Percentiles rank a stretch among this genome's conserved stretches.
Evolutionary conservation across 2,797 vertebrate genomes (phyloP).

Genomic region (Premnoplex brunnescens): DNA sequence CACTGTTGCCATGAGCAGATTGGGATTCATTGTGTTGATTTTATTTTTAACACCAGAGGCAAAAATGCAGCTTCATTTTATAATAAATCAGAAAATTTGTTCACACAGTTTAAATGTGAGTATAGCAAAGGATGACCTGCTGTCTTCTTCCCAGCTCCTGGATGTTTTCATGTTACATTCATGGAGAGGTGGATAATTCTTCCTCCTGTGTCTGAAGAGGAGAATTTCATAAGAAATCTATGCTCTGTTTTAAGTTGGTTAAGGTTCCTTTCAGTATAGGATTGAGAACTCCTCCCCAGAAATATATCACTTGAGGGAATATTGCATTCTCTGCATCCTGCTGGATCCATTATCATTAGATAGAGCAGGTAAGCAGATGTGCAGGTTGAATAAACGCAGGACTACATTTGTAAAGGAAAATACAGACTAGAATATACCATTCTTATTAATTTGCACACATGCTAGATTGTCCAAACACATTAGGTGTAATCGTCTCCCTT

Average conservation of each 20-base stretch:
- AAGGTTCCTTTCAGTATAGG: background rate
- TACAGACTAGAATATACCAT: background rate
- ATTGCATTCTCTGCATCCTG: constrained; percentile 51
- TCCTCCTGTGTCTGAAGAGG: background rate
- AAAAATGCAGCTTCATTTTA: background rate
- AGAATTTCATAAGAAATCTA: background rate
- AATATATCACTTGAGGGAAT: constrained; percentile 41
- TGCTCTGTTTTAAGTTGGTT: background rate
- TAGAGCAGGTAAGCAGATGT: constrained; percentile 74
- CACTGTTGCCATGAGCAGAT: background rate
- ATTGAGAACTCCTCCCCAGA: background rate
- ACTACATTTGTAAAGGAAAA: constrained; percentile 57
- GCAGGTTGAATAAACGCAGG: constrained; percentile 38
- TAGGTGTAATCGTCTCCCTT: constrained; percentile 55
- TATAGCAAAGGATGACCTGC: background rate
- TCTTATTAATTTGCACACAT: constrained; percentile 67
- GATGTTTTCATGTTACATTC: background rate
- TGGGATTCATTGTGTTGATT: background rate
- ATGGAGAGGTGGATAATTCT: background rate
- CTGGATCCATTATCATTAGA: constrained; percentile 61
- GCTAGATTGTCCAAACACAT: constrained; percentile 66
- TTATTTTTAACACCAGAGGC: background rate
- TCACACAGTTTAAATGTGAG: background rate
- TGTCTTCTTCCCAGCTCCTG: background rate
- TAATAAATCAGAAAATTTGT: background rate